Percentiles rank a stretch among this genome's conserved stretches.
These are phyloP conservation scores for Eubasilissa splendida DNA, from an alignment of 2,888 invertebrate species.

Conservation along the genomic window DNA sequence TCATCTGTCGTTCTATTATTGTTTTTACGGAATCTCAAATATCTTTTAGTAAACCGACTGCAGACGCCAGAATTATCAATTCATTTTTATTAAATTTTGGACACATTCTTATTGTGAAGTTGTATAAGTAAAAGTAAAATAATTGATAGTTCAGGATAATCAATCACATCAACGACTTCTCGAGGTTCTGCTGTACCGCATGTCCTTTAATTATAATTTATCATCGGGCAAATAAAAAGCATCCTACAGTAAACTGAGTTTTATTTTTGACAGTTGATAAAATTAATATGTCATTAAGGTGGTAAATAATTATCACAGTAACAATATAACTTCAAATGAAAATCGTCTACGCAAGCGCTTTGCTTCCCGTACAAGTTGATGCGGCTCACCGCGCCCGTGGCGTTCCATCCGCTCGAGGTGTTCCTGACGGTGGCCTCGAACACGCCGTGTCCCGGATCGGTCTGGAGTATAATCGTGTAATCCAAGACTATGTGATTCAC, in stretches of 20 bases:
- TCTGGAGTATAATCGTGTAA: slow-evolving; percentile 76
- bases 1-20: too few relatives aligned
- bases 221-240: neutral
- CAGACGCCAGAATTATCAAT: too few relatives aligned
- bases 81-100: too few relatives aligned
- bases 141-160: too few relatives aligned
- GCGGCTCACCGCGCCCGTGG: slow-evolving; percentile 83
- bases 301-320: slow-evolving; percentile 70
- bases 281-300: slow-evolving; percentile 5
- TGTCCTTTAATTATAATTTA: too few relatives aligned
- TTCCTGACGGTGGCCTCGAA: slow-evolving; percentile 85
- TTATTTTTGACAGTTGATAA: slow-evolving; percentile 21
- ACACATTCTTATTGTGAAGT: too few relatives aligned
- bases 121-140: too few relatives aligned
- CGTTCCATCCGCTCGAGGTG: slow-evolving; percentile 63
- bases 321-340: slow-evolving; percentile 84
- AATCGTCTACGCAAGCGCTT: slow-evolving; percentile 83
- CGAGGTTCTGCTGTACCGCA: too few relatives aligned
- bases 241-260: neutral
- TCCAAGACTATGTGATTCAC: slow-evolving; percentile 71
- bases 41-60: too few relatives aligned
- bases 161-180: too few relatives aligned
- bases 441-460: slow-evolving; percentile 78
- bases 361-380: slow-evolving; percentile 87
- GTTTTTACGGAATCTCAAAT: too few relatives aligned